Evolutionary conservation across 1,140 invertebrate species (phyloP).

Genomic region (Monochamus saltuarius): DNA sequence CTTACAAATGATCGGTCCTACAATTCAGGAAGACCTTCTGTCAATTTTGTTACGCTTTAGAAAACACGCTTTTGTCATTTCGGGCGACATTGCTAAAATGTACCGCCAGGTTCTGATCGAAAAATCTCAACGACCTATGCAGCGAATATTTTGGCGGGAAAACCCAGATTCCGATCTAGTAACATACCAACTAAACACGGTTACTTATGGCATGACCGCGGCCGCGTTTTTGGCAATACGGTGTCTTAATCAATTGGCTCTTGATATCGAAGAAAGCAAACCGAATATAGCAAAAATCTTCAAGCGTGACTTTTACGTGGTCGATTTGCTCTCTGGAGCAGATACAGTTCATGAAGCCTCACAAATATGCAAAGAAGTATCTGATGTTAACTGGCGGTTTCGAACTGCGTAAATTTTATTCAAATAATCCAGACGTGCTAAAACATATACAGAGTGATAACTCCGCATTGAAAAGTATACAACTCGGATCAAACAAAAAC

Average conservation of each 20-base stretch:
- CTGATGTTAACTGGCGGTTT: constrained; percentile 29
- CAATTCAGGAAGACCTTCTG: constrained; percentile 50
- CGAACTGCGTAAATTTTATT: constrained; percentile 37
- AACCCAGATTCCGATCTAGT: constrained; percentile 4
- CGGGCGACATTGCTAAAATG: constrained; percentile 51
- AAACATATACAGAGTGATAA: constrained; percentile 2
- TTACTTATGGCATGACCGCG: constrained; percentile 44
- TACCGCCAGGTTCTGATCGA: constrained; percentile 43
- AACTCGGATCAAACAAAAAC: constrained; percentile 13
- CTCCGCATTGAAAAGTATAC: constrained; percentile 24
- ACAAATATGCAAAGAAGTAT: constrained; percentile 28
- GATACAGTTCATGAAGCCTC: constrained; percentile 28
- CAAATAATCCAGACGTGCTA: constrained; percentile 28
- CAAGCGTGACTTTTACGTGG: constrained; percentile 51
- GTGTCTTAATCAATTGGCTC: constrained; percentile 42
- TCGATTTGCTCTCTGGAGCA: constrained; percentile 51
- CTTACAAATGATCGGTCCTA: constrained; percentile 45
- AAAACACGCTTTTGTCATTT: constrained; percentile 40
- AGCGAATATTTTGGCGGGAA: constrained; percentile 39
- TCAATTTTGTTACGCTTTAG: constrained; percentile 50
- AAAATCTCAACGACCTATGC: constrained; percentile 36
- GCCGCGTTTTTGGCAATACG: constrained; percentile 46
- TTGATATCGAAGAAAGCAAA: constrained; percentile 30
- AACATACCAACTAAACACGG: constrained; percentile 22
- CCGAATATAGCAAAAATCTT: constrained; percentile 38